Base-by-base conservation (phyloP, 2,888 invertebrate genomes). In the Plebejus melissa region DNA sequence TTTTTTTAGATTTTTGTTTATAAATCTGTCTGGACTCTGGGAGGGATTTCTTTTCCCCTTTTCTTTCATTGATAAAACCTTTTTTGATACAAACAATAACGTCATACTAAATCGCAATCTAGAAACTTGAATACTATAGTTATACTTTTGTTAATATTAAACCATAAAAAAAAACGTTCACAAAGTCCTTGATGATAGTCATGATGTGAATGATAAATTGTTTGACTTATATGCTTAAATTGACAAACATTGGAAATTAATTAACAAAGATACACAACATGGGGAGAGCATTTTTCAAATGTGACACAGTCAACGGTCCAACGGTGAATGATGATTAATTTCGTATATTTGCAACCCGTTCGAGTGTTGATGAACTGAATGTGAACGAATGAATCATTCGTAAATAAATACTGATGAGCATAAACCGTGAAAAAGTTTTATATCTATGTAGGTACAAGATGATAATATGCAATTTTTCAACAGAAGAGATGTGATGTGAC, bases 261-360 rank as follows among this genome's bases (percentile, higher is more conserved):
- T 50, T 72, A 72, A 72, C 41, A 54, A 72, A 71, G 41, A 71
- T 46, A 41, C 28, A 71, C 71, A 71, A 22, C 41, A n/a, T 46
- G 22, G 41, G n/a, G 71, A 11, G 22, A 16, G 32, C 72, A 72
- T 72, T 54, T 50, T 72, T 54, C 50, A 32, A 22, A 41, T 54
- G 1, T 72, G 72, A 32, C 72, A 41, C 69, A 71, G 69, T 71
- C 57, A 70, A 75, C 50, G 54, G 69, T 57, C 32, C 36, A 75
- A 76, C 75, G 74, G 76, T 71, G 76, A 77, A 79, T 79, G 77
- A 78, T 79, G 80, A 80, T 80, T 80, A 80, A 80, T 80, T 78
- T 78, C 54, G 69, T 75, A 75, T 77, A 79, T 81, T 80, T 77
- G 80, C 79, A 78, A 75, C 74, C 78, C 79, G 78, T 79, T 78